Conservation (phyloP, 2,888 invertebrate genomes). For the Torymus tubicola region DNA sequence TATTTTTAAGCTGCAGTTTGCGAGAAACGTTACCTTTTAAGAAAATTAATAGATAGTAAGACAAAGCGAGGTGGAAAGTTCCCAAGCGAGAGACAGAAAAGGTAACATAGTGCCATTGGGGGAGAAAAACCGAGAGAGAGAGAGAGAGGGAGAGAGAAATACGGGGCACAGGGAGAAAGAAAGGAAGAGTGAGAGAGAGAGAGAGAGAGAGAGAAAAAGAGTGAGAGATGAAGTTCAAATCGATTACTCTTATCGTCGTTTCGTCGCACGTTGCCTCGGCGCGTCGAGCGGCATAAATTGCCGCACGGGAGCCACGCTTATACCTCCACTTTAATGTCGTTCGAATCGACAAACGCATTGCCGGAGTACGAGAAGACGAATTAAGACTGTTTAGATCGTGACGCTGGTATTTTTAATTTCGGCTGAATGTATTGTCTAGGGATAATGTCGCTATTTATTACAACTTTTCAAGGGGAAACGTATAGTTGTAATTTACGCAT, state of each 20-base stretch:
- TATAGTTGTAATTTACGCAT: too few species aligned
- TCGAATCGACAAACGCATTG: constrained; percentile 1
- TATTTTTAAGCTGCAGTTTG: too few species aligned
- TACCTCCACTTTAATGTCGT: background rate
- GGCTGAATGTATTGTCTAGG: background rate
- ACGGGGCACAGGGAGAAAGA: background rate
- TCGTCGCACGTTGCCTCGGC: background rate
- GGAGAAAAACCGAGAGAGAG: too few species aligned
- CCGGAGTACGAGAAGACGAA: background rate
- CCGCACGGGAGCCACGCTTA: background rate
- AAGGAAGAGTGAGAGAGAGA: background rate
- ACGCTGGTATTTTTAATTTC: background rate
- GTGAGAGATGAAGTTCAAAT: constrained; percentile 10
- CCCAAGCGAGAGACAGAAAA: background rate
- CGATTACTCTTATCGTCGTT: constrained; percentile 25
- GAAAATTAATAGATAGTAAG: background rate
- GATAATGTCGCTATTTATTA: too few species aligned
- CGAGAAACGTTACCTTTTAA: background rate
- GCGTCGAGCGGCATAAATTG: constrained; percentile 10
- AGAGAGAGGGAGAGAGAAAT: too few species aligned
- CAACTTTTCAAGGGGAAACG: too few species aligned
- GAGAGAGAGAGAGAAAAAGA: background rate
- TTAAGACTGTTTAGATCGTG: background rate
- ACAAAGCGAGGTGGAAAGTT: background rate
- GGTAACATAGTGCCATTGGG: background rate